Evolutionary conservation across 2,797 vertebrate genomes (phyloP).

Genomic region (Darevskia mixta): DNA sequence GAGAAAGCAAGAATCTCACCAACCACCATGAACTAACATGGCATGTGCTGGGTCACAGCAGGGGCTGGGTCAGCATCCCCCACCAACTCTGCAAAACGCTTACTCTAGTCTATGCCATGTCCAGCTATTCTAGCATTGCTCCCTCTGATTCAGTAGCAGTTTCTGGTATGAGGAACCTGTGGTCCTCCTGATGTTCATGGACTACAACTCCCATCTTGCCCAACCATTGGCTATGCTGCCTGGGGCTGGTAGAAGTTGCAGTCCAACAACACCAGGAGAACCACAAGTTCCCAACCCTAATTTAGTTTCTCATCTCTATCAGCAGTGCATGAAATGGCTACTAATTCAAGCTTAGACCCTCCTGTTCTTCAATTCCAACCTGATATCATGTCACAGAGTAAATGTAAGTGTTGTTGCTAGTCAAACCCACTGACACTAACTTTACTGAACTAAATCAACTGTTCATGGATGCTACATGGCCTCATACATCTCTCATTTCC

Average conservation of each 20-base stretch:
- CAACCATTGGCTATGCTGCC: no score
- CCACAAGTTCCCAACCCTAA: no score
- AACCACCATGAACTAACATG: background rate
- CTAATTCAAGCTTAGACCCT: background rate
- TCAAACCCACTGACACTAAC: background rate
- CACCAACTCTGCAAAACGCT: background rate
- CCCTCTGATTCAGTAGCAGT: background rate
- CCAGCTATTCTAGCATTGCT: rapidly evolving
- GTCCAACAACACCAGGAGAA: no score
- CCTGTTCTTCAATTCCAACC: background rate
- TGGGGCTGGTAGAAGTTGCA: no score
- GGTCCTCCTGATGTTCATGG: no score
- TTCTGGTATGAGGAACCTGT: background rate
- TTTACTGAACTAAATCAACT: background rate
- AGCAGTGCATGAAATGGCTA: background rate
- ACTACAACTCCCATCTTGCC: no score
- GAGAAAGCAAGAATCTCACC: conserved; percentile 28
- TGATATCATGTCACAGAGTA: background rate
- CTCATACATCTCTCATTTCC: background rate
- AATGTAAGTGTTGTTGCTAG: background rate
- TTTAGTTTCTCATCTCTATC: background rate
- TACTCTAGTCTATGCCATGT: rapidly evolving
- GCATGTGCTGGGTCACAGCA: background rate
- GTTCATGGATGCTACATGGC: background rate
- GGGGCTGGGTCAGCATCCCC: background rate